A percentile compares a stretch with the other conserved stretches of the same genome.
These are phyloP conservation scores for Trisateles emortualis DNA, from an alignment of 2,888 invertebrate species.

Conservation along the genomic window DNA sequence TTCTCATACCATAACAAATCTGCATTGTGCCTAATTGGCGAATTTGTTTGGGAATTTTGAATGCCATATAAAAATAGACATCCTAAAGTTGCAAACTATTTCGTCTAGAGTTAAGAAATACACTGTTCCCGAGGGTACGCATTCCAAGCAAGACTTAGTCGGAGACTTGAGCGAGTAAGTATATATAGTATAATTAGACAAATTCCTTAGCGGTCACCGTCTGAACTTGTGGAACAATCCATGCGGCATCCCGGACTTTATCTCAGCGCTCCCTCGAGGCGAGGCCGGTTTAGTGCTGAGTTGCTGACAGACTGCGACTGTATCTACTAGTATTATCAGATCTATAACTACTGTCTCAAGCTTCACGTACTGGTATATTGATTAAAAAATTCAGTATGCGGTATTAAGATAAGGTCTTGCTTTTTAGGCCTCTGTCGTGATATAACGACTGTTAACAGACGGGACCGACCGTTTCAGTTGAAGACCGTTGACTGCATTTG, in stretches of 20 bases:
- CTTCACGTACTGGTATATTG: too few relatives aligned
- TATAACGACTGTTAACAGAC: too few relatives aligned
- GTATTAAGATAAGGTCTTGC: too few relatives aligned
- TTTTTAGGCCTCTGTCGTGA: too few relatives aligned
- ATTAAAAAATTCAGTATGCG: too few relatives aligned
- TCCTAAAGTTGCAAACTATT: neutral
- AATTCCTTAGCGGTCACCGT: slow-evolving; percentile 22
- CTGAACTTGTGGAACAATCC: slow-evolving; percentile 19
- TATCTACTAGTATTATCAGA: too few relatives aligned
- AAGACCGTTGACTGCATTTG: too few relatives aligned
- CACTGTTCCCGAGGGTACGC: neutral
- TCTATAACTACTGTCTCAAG: too few relatives aligned
- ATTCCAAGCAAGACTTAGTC: neutral
- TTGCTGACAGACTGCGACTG: slow-evolving; percentile 6
- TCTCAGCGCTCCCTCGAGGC: slow-evolving; percentile 14
- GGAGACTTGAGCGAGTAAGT: neutral
- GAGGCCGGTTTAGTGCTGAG: slow-evolving; percentile 4
- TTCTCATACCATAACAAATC: too few relatives aligned
- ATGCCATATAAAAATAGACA: too few relatives aligned
- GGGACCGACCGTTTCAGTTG: too few relatives aligned
- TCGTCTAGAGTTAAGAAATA: neutral
- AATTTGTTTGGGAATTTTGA: neutral
- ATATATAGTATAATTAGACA: slow-evolving; percentile 1
- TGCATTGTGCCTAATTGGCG: too few relatives aligned
- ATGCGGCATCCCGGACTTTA: slow-evolving; percentile 16